A percentile compares a stretch with the other conserved stretches of the same genome.
These are phyloP conservation scores for Fabriciana adippe DNA, from an alignment of 2,888 invertebrate species.

Conservation along the genomic window DNA sequence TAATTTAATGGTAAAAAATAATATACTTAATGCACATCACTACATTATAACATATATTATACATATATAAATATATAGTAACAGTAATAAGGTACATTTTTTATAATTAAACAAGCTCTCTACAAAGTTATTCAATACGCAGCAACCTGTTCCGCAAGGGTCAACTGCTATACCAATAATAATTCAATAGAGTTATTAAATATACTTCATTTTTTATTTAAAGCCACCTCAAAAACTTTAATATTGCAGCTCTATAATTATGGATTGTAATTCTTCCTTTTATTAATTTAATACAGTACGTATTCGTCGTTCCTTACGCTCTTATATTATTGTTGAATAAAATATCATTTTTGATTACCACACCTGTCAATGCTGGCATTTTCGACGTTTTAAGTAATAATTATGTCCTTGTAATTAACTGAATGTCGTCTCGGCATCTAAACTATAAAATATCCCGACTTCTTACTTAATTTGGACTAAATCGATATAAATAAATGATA, in stretches of 20 bases:
- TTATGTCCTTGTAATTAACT: constrained; percentile 40
- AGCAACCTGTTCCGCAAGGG: constrained; percentile 23
- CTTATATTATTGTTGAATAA: constrained; percentile 43
- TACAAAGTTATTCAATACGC: constrained; percentile 22
- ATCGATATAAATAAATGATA: no score
- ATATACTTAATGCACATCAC: neutral
- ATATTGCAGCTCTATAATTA: constrained; percentile 40
- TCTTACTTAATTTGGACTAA: neutral
- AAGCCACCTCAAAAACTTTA: constrained; percentile 33
- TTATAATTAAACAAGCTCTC: constrained; percentile 17
- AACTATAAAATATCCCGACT: constrained; percentile 1
- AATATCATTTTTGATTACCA: constrained; percentile 44
- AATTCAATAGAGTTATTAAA: constrained; percentile 36
- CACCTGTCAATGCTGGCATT: constrained; percentile 43
- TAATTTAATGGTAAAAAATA: neutral
- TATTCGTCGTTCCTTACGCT: constrained; percentile 40
- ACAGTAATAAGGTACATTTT: neutral
- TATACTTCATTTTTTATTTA: constrained; percentile 30
- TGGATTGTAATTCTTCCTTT: constrained; percentile 41
- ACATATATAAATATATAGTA: neutral
- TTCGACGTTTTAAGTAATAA: constrained; percentile 42
- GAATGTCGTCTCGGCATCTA: constrained; percentile 14
- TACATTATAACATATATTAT: neutral
- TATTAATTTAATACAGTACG: constrained; percentile 42
- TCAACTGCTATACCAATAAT: constrained; percentile 21